Evolutionary conservation across 2,888 invertebrate genomes (phyloP).

Genomic region (Nomada ruficornis): DNA sequence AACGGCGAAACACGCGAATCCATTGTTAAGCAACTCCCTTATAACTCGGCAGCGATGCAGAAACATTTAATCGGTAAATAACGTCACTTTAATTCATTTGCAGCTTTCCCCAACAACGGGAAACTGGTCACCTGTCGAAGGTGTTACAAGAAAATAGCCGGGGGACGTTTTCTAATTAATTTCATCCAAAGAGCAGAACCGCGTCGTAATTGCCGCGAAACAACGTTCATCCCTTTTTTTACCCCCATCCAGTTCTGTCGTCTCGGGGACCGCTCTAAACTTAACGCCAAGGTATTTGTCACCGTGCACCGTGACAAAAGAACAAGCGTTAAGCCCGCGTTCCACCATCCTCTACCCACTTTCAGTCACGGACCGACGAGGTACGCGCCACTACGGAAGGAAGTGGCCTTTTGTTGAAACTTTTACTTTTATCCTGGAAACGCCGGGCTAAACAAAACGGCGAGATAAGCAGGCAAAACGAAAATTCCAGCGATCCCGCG

Average conservation of each 20-base stretch:
- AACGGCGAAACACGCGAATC: slow-evolving; percentile 37
- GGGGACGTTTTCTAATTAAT: slow-evolving; percentile 74
- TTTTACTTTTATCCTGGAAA: slow-evolving; percentile 66
- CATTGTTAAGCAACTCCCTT: slow-evolving; percentile 32
- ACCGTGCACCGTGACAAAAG: slow-evolving; percentile 70
- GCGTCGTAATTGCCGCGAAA: slow-evolving; percentile 74
- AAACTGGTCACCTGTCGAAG: slow-evolving; percentile 56
- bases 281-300: slow-evolving; percentile 77
- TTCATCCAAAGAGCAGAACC: slow-evolving; percentile 72
- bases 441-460: slow-evolving; percentile 52
- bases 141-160: slow-evolving; percentile 14
- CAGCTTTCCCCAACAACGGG: background rate
- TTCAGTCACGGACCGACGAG: slow-evolving; percentile 43
- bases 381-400: slow-evolving; percentile 62
- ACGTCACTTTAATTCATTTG: background rate
- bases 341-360: slow-evolving; percentile 32
- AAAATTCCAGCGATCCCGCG: slow-evolving; percentile 39
- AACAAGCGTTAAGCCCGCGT: slow-evolving; percentile 55
- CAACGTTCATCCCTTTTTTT: slow-evolving; percentile 64
- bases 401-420: slow-evolving; percentile 69
- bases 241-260: slow-evolving; percentile 27
- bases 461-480: slow-evolving; percentile 51
- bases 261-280: slow-evolving; percentile 64
- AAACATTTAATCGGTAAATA: background rate
- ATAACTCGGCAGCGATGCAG: background rate